Evolutionary conservation across 2,888 invertebrate species (phyloP), one percentile per base, ranked within the genome.

Genomic region (Rotaria macrura): DNA sequence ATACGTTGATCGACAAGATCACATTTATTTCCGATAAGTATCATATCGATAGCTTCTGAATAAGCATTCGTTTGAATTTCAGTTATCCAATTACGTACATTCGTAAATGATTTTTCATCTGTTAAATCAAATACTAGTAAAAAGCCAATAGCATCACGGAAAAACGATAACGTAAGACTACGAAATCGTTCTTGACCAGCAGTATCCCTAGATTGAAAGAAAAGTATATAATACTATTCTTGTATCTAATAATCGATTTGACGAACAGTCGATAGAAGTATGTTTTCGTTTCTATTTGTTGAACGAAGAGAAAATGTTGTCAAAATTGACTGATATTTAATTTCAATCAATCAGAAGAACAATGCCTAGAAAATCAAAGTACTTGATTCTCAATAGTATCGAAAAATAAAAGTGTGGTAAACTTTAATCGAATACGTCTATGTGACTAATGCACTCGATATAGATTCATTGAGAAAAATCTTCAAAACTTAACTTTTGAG

Each of bases 1-100:
- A 94, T 93, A 87, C 97, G 92, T 88, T 94, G 93, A 87, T 95
- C 94, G 89, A 95, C 95, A 85, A 97, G 92, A 72, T 85, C 85
- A 29, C n/a, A 57, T 57, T 86, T 86, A 54, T 86, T 86, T 6
- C 86, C 86, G n/a, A 84, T 29, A 40, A 86, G n/a, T 23, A 86
- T 84, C 10, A 86, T 86, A 84, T 86, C 86, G 3, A 84, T 72
- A 74, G 84, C 29, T 84, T 84, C 84, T 43, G 84, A 84, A 54
- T 86, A 86, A 17, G 86, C 84, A 84, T 86, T 57, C 3, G 84
- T 40, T 52, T 84, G 55, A 2, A 86, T 34, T 74, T 86, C 84
- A 43, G 40, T 79, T 20, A 86, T 86, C 86, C 86, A 86, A 52
- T 86, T 84, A 43, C 86, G 40, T 34, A 84, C 84, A 74, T 79